phyloP scores from a whole-genome alignment of 2,113 vertebrate genomes.

The human region DNA sequence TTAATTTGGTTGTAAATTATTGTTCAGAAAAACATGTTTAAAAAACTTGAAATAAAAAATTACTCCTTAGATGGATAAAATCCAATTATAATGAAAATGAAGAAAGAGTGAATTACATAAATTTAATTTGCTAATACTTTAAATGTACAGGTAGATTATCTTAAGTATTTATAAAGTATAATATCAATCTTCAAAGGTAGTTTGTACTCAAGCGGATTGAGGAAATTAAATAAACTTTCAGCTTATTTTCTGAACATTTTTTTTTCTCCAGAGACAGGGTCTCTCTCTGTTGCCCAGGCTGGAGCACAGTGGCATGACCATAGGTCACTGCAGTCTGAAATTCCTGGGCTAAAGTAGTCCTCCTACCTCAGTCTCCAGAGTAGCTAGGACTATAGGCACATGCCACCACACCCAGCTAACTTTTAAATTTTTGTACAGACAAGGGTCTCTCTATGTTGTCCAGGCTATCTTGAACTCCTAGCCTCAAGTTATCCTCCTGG shows the following conservation, averaged over 20 bases:
- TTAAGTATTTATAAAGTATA: slow-evolving; percentile 13
- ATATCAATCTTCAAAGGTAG: slow-evolving; percentile 10
- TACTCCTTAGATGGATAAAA: not conserved
- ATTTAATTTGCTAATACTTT: not conserved
- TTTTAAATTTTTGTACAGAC: too few relatives aligned
- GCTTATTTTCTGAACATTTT: not conserved
- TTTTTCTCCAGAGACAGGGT: too few relatives aligned
- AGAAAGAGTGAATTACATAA: not conserved
- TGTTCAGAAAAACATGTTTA: not conserved
- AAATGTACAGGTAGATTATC: not conserved
- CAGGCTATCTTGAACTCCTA: too few relatives aligned
- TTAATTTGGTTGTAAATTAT: slow-evolving; percentile 1
- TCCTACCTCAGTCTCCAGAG: too few relatives aligned
- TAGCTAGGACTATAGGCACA: too few relatives aligned
- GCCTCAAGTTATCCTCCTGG: too few relatives aligned
- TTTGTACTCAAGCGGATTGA: not conserved
- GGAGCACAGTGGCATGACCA: too few relatives aligned
- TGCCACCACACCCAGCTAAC: too few relatives aligned
- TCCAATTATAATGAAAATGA: slow-evolving; percentile 30
- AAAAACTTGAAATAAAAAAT: slow-evolving; percentile 27
- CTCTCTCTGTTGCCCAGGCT: too few relatives aligned
- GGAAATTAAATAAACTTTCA: not conserved
- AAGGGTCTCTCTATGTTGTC: too few relatives aligned
- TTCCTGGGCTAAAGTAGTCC: too few relatives aligned
- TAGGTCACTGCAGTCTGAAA: too few relatives aligned